phyloP scores from a whole-genome alignment of 1,140 invertebrate genomes.

The Catajapyx aquilonaris region DNA sequence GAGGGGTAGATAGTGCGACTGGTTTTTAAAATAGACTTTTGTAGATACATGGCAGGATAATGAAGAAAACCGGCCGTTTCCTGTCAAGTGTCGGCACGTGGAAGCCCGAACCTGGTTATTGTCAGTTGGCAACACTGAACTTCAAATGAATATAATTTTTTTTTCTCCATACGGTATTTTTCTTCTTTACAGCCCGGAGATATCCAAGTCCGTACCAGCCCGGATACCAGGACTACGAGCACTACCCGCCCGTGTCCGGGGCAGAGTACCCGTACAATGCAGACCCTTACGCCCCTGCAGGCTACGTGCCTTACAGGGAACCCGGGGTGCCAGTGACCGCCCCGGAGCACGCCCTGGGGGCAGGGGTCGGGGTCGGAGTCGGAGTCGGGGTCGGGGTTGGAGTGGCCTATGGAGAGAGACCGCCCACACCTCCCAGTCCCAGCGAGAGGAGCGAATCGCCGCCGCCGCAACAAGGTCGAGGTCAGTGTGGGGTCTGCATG shows the following conservation, averaged over 20 bases:
- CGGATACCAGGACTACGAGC: constrained; percentile 34
- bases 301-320: constrained; percentile 12
- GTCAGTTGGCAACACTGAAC: too few relatives aligned
- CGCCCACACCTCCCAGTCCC: constrained; percentile 31
- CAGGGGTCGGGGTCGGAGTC: constrained; percentile 19
- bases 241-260: constrained; percentile 27
- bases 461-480: constrained; percentile 23
- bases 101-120: too few relatives aligned
- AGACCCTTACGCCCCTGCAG: constrained; percentile 16
- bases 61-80: background rate
- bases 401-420: constrained; percentile 22
- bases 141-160: too few relatives aligned
- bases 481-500: constrained; percentile 11
- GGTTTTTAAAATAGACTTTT: too few relatives aligned
- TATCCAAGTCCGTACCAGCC: constrained; percentile 17
- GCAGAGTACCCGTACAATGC: constrained; percentile 18
- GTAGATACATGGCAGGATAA: too few relatives aligned
- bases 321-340: constrained; percentile 16
- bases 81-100: background rate
- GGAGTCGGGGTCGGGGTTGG: constrained; percentile 10
- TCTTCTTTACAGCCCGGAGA: constrained; percentile 12
- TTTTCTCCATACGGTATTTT: too few relatives aligned
- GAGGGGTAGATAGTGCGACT: too few relatives aligned
- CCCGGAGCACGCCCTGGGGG: too few relatives aligned
- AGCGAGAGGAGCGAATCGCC: constrained; percentile 36